Conservation (phyloP, 2,797 vertebrate species). For the Todus mexicanus region DNA sequence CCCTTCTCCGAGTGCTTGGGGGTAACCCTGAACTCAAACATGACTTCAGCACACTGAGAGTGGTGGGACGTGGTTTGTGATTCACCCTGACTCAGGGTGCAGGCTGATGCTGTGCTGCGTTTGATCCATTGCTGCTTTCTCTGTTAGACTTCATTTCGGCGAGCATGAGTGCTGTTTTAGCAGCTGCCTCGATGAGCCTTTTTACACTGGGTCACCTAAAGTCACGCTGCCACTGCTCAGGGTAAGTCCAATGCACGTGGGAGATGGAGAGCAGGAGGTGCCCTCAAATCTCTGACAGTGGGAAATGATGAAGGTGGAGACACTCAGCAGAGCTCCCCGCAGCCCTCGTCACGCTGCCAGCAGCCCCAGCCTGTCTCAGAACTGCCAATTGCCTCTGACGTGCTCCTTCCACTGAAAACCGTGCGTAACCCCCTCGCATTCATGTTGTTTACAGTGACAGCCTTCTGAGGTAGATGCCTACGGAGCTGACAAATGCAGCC, state of each 20-base stretch:
- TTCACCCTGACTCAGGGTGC: neutral
- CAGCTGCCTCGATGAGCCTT: neutral
- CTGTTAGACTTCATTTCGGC: neutral
- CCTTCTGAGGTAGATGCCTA: neutral
- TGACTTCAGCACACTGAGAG: fast-evolving
- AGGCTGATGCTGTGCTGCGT: neutral
- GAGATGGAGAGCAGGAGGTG: neutral
- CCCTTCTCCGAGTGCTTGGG: neutral
- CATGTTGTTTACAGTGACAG: neutral
- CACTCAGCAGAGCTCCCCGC: neutral
- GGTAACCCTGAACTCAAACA: neutral
- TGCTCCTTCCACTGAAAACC: neutral
- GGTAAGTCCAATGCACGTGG: neutral
- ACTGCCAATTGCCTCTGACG: neutral
- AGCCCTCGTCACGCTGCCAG: neutral
- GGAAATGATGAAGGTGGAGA: neutral
- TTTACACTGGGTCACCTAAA: neutral
- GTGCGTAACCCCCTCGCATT: neutral
- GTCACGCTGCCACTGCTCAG: fast-evolving
- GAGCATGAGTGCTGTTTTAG: no score
- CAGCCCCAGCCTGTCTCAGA: neutral
- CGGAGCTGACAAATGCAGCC: neutral
- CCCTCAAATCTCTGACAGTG: neutral
- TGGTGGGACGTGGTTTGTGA: neutral
- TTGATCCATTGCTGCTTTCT: neutral